Evolutionary conservation across 2,888 invertebrate genomes (phyloP).

Genomic region (Pseudococcus longispinus): DNA sequence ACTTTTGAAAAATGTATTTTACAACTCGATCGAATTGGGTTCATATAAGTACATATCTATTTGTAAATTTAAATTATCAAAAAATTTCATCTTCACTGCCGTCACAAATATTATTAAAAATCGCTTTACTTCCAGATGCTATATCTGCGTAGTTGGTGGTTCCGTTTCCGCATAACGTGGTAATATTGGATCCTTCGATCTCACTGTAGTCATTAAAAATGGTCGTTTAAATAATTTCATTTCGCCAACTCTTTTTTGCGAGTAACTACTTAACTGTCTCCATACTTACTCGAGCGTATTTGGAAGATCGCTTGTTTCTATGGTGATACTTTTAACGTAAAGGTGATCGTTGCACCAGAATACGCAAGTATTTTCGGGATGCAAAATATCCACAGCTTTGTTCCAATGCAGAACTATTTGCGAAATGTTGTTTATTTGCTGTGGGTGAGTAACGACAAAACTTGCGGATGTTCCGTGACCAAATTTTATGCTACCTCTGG

Average conservation of each 20-base stretch:
- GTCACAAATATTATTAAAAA: background rate
- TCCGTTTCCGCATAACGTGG: background rate
- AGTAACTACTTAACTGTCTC: background rate
- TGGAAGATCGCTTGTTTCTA: conserved; percentile 63
- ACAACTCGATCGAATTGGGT: too few species aligned
- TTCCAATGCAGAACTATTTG: conserved; percentile 63
- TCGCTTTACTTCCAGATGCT: background rate
- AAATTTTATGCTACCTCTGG: conserved; percentile 68
- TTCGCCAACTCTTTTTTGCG: background rate
- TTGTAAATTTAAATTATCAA: background rate
- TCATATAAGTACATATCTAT: background rate
- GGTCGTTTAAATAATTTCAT: background rate
- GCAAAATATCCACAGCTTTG: conserved; percentile 80
- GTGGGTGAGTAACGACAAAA: conserved; percentile 77
- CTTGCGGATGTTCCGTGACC: conserved; percentile 79
- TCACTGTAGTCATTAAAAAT: background rate
- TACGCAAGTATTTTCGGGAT: conserved; percentile 79
- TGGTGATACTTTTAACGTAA: conserved; percentile 76
- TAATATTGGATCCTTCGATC: background rate
- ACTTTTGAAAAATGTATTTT: background rate
- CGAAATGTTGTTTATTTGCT: conserved; percentile 68
- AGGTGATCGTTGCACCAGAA: conserved; percentile 84
- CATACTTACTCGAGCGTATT: background rate
- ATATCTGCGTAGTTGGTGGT: background rate
- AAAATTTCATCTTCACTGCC: background rate